phyloP scores from a whole-genome alignment of 1,140 invertebrate species.

The Micrasema minimum region DNA sequence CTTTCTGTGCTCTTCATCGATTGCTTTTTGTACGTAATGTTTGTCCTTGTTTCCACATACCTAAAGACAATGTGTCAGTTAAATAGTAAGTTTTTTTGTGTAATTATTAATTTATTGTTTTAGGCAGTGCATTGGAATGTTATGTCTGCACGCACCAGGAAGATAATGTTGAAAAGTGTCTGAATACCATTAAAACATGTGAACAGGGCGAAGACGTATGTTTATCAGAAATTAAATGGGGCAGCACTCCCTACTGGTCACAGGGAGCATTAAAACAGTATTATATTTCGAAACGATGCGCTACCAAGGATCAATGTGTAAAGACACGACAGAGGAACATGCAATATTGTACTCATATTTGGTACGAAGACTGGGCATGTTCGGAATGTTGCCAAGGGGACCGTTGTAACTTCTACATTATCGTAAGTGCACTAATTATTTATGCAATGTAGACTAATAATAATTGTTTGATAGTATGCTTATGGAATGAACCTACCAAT shows the following conservation, averaged over 20 bases:
- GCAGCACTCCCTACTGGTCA: slow-evolving; percentile 94
- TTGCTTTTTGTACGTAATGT: slow-evolving; percentile 13
- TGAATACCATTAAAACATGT: slow-evolving; percentile 92
- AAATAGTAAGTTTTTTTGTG: slow-evolving; percentile 3
- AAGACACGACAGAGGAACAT: slow-evolving; percentile 74
- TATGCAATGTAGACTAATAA: neutral
- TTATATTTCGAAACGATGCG: slow-evolving; percentile 93
- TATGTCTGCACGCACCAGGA: slow-evolving; percentile 95
- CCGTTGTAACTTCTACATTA: slow-evolving; percentile 95
- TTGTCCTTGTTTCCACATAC: slow-evolving; percentile 5
- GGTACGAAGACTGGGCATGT: slow-evolving; percentile 98
- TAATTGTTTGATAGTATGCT: neutral
- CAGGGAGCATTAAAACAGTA: slow-evolving; percentile 93
- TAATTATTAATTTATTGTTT: slow-evolving; percentile 12
- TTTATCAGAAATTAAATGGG: slow-evolving; percentile 89
- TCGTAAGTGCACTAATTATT: slow-evolving; percentile 77
- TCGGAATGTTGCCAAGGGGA: slow-evolving; percentile 97
- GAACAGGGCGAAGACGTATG: slow-evolving; percentile 88
- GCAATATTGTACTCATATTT: slow-evolving; percentile 90
- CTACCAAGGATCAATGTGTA: slow-evolving; percentile 83
- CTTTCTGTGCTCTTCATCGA: neutral
- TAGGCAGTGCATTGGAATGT: slow-evolving; percentile 85
- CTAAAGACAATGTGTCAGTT: neutral
- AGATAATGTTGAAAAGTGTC: slow-evolving; percentile 92
- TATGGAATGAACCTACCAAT: too few species aligned